These are phyloP conservation scores for Drosophila triauraria DNA, from an alignment of 1,140 invertebrate genomes.

Conservation along the genomic window DNA sequence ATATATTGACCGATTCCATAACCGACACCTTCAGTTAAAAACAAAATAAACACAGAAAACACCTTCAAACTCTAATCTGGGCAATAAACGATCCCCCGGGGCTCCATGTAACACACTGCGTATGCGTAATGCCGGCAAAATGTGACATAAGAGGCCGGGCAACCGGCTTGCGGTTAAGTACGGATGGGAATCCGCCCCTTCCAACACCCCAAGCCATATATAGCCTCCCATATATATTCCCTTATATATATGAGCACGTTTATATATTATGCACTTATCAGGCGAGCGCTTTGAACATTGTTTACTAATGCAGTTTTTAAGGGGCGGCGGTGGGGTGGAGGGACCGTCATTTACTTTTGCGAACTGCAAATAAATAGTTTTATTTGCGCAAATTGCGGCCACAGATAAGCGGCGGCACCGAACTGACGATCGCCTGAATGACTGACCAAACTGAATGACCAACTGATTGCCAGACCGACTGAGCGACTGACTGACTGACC, in stretches of 20 bases:
- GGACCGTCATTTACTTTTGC: slow-evolving; percentile 30
- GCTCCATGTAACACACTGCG: slow-evolving; percentile 41
- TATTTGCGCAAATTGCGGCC: slow-evolving; percentile 80
- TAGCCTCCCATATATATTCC: slow-evolving; percentile 5
- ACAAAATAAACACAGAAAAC: slow-evolving; percentile 6
- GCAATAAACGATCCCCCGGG: slow-evolving; percentile 25
- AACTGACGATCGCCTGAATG: slow-evolving; percentile 39
- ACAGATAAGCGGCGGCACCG: slow-evolving; percentile 58
- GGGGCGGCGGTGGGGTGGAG: not conserved
- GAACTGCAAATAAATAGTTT: slow-evolving; percentile 72
- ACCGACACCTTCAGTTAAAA: slow-evolving; percentile 1
- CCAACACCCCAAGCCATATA: slow-evolving; percentile 10
- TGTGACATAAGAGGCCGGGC: slow-evolving; percentile 33
- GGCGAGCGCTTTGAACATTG: slow-evolving; percentile 64
- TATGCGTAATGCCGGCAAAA: slow-evolving; percentile 65
- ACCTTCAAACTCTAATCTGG: slow-evolving; percentile 33
- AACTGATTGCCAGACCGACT: slow-evolving; percentile 13
- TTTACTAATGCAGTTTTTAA: slow-evolving; percentile 60
- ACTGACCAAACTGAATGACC: slow-evolving; percentile 20
- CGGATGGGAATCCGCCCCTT: slow-evolving; percentile 17
- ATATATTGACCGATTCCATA: slow-evolving; percentile 10
- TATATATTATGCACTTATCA: slow-evolving; percentile 51
- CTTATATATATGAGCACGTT: slow-evolving; percentile 15
- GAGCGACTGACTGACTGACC: slow-evolving; percentile 34
- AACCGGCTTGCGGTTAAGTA: slow-evolving; percentile 46